A percentile compares a stretch with the other conserved stretches of the same genome.
Evolutionary conservation across 2,113 vertebrate species (phyloP).

Genomic region (Dicaeum eximium): DNA sequence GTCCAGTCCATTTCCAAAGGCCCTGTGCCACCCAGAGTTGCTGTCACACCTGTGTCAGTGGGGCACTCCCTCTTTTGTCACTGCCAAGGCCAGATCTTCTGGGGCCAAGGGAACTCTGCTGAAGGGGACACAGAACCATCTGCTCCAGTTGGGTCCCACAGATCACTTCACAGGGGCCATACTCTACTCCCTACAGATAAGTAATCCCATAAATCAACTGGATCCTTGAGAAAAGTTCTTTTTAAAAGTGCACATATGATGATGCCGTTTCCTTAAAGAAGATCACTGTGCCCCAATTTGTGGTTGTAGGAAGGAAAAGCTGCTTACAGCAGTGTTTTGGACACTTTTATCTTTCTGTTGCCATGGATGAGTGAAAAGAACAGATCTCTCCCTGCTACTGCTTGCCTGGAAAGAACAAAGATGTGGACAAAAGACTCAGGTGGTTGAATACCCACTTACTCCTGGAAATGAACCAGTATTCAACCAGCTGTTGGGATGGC

Average conservation of each 20-base stretch:
- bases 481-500: background rate
- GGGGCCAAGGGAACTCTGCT: background rate
- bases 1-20: background rate
- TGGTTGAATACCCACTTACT: background rate
- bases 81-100: background rate
- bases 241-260: background rate
- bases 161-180: fast-evolving
- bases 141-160: background rate
- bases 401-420: background rate
- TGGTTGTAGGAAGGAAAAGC: background rate
- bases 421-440: background rate
- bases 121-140: background rate
- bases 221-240: background rate
- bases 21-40: background rate
- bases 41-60: background rate
- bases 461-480: background rate
- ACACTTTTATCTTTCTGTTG: background rate
- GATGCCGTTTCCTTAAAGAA: background rate
- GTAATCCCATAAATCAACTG: background rate
- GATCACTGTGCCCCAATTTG: background rate
- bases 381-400: background rate
- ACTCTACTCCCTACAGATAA: background rate
- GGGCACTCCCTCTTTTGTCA: fast-evolving
- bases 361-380: background rate
- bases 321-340: background rate